phyloP scores from a whole-genome alignment of 1,140 invertebrate genomes.

The Mycetomoellerius zeteki region DNA sequence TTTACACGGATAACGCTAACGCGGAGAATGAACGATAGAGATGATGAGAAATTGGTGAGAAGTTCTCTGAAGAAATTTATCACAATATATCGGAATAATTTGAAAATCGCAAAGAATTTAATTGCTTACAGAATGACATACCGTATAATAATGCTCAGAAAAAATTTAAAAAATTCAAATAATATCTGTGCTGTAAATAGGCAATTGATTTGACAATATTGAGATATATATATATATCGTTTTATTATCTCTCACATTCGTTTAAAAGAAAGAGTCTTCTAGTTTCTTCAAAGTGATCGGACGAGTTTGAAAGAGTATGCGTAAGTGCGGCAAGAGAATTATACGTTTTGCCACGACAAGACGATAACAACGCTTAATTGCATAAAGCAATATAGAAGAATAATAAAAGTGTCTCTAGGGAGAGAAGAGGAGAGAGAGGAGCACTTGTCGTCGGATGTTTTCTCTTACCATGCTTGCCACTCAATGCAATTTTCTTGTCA shows the following conservation, averaged over 20 bases:
- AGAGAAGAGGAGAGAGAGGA: neutral
- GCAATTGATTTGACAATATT: neutral
- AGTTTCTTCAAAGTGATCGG: neutral
- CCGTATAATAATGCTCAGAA: neutral
- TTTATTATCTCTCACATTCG: neutral
- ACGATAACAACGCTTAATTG: slow-evolving; percentile 74
- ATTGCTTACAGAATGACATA: neutral
- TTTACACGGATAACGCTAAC: slow-evolving; percentile 36
- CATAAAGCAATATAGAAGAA: slow-evolving; percentile 71
- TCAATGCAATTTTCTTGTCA: slow-evolving; percentile 22
- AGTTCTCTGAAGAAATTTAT: slow-evolving; percentile 7
- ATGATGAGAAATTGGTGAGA: slow-evolving; percentile 22
- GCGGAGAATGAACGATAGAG: slow-evolving; percentile 34
- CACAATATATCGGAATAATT: neutral
- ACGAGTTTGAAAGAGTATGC: slow-evolving; percentile 45
- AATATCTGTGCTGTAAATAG: neutral
- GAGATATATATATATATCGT: slow-evolving; percentile 14
- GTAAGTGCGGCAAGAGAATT: slow-evolving; percentile 55
- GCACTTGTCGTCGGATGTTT: neutral
- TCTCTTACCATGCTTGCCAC: neutral
- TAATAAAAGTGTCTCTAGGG: slow-evolving; percentile 73
- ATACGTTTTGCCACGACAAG: slow-evolving; percentile 73
- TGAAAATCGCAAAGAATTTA: neutral
- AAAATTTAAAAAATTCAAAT: neutral
- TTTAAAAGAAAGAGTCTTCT: slow-evolving; percentile 17